phyloP scores from a whole-genome alignment of 2,888 invertebrate species.

The Mythimna impura region DNA sequence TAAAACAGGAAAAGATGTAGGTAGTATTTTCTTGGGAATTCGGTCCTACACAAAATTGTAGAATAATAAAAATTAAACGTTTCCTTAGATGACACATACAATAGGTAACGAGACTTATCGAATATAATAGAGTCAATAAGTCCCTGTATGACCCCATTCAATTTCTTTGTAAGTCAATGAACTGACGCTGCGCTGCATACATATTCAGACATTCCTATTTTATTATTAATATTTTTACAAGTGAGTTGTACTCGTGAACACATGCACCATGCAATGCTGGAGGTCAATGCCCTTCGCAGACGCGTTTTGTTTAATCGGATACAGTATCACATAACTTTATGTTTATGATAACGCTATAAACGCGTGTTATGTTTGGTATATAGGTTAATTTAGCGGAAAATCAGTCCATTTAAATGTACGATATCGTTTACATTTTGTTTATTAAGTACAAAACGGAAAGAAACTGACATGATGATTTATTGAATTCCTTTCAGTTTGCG shows the following conservation, averaged over 20 bases:
- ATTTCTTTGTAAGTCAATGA: slow-evolving; percentile 59
- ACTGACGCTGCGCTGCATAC: slow-evolving; percentile 50
- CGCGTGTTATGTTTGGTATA: slow-evolving; percentile 17
- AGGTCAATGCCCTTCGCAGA: slow-evolving; percentile 69
- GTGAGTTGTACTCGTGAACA: slow-evolving; percentile 51
- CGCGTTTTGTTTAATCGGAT: slow-evolving; percentile 69
- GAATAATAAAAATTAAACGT: slow-evolving; percentile 16
- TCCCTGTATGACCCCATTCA: slow-evolving; percentile 54
- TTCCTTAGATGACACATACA: slow-evolving; percentile 14
- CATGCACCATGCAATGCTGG: slow-evolving; percentile 60
- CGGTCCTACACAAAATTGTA: slow-evolving; percentile 17
- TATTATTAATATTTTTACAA: slow-evolving; percentile 65
- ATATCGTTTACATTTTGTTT: slow-evolving; percentile 7
- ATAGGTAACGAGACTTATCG: slow-evolving; percentile 12
- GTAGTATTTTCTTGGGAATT: neutral
- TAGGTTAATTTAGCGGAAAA: slow-evolving; percentile 35
- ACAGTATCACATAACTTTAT: slow-evolving; percentile 58
- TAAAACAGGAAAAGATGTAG: slow-evolving; percentile 33
- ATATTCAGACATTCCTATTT: slow-evolving; percentile 57
- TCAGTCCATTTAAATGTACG: slow-evolving; percentile 8
- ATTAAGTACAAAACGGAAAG: slow-evolving; percentile 34
- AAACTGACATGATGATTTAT: slow-evolving; percentile 25
- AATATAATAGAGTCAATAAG: slow-evolving; percentile 47
- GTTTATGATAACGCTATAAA: slow-evolving; percentile 40
- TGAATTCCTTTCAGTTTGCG: slow-evolving; percentile 33